Conservation (phyloP, 2,113 vertebrate species). For the Oryctolagus cuniculus region DNA sequence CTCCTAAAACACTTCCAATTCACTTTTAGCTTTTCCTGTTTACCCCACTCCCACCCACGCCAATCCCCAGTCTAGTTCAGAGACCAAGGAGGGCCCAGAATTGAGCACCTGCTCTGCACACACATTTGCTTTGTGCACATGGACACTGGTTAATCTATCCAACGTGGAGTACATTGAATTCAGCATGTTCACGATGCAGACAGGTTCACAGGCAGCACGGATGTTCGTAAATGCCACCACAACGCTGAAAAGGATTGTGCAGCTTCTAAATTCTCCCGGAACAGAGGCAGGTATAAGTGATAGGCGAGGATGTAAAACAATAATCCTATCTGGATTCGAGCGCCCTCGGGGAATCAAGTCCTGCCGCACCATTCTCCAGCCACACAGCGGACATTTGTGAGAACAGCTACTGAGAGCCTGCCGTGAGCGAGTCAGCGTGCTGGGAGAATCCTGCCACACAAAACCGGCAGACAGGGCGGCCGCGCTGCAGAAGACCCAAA, state of each 20-base stretch:
- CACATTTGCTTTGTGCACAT: conserved; percentile 88
- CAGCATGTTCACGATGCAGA: conserved; percentile 90
- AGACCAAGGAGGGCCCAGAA: not conserved
- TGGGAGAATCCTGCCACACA: rapidly evolving
- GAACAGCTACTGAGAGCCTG: not conserved
- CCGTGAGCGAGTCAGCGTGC: not conserved
- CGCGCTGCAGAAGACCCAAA: not conserved
- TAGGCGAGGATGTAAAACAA: not conserved
- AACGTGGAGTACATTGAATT: conserved; percentile 91
- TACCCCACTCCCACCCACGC: not conserved
- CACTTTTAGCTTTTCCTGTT: not conserved
- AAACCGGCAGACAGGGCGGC: not conserved
- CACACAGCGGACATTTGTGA: not conserved
- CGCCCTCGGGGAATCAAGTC: not conserved
- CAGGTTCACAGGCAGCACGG: conserved; percentile 89
- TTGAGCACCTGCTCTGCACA: not conserved
- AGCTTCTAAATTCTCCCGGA: conserved; percentile 90
- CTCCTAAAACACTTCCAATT: not conserved
- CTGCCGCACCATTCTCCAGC: not conserved
- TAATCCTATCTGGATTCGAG: not conserved
- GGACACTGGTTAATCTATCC: conserved; percentile 87
- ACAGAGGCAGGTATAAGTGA: conserved; percentile 49
- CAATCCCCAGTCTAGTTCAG: not conserved
- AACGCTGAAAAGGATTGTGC: conserved; percentile 91
- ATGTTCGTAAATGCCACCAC: conserved; percentile 91